These are phyloP conservation scores for Melanotus villosus DNA, from an alignment of 2,888 invertebrate species.

Conservation along the genomic window DNA sequence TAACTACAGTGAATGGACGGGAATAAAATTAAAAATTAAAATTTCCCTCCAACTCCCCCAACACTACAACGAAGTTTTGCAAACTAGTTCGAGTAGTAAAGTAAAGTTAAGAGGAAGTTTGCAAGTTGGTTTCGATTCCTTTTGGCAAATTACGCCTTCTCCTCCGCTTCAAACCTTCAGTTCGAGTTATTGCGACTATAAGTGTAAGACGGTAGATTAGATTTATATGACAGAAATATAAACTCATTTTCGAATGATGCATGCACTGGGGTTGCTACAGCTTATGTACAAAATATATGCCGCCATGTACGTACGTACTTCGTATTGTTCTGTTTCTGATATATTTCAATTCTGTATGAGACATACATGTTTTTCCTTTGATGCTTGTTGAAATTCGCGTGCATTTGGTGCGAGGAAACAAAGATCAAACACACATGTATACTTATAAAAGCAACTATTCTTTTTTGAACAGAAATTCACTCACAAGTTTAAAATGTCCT, in stretches of 20 bases:
- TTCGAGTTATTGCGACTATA: constrained; percentile 2
- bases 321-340: too few relatives aligned
- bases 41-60: neutral
- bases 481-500: too few relatives aligned
- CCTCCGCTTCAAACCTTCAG: neutral
- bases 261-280: constrained; percentile 10
- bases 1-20: too few relatives aligned
- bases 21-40: constrained; percentile 1
- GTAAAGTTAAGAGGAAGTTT: neutral
- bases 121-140: constrained; percentile 7
- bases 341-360: too few relatives aligned
- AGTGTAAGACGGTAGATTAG: constrained; percentile 21
- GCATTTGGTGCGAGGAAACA: too few relatives aligned
- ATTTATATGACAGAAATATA: constrained; percentile 34
- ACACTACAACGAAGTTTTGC: neutral
- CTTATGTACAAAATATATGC: too few relatives aligned
- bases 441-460: too few relatives aligned
- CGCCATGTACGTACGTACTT: too few relatives aligned
- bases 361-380: too few relatives aligned
- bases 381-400: too few relatives aligned
- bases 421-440: too few relatives aligned
- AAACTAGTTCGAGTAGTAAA: neutral
- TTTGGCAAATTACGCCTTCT: neutral
- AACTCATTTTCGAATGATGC: constrained; percentile 23
- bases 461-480: too few relatives aligned